A percentile compares a stretch with the other conserved stretches of the same genome.
These are phyloP conservation scores for Formica selysi DNA, from an alignment of 1,140 invertebrate species.

Conservation along the genomic window DNA sequence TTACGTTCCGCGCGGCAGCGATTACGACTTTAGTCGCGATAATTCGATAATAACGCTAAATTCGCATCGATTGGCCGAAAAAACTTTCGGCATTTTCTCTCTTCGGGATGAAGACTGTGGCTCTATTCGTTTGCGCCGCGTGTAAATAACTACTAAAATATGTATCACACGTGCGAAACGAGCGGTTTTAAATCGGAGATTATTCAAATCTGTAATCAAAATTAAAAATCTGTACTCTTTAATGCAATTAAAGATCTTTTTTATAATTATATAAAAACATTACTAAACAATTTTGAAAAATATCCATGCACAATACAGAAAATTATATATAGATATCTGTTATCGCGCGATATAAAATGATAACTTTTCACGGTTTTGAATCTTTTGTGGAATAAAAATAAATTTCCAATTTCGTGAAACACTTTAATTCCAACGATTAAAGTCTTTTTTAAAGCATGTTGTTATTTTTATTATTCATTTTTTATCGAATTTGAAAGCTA, in stretches of 20 bases:
- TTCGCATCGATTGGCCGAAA: conserved; percentile 28
- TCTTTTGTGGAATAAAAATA: neutral
- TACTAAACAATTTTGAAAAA: neutral
- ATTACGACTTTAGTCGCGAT: conserved; percentile 55
- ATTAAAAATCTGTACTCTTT: neutral
- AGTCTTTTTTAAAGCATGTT: neutral
- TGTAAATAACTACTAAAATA: conserved; percentile 23
- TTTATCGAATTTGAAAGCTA: conserved; percentile 23
- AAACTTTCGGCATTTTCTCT: neutral
- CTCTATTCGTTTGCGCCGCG: neutral
- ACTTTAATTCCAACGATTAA: neutral
- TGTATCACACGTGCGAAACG: neutral
- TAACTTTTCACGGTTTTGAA: neutral
- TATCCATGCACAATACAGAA: neutral
- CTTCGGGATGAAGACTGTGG: neutral
- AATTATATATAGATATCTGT: neutral
- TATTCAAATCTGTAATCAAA: neutral
- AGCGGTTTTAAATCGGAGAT: conserved; percentile 10
- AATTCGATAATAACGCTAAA: conserved; percentile 60
- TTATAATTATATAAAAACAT: neutral
- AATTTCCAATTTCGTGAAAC: neutral
- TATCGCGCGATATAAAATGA: neutral
- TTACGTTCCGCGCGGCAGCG: conserved; percentile 22
- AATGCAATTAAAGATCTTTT: neutral
- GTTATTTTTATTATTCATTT: neutral